phyloP scores from a whole-genome alignment of 2,888 invertebrate genomes.

The Diogma glabrata region DNA sequence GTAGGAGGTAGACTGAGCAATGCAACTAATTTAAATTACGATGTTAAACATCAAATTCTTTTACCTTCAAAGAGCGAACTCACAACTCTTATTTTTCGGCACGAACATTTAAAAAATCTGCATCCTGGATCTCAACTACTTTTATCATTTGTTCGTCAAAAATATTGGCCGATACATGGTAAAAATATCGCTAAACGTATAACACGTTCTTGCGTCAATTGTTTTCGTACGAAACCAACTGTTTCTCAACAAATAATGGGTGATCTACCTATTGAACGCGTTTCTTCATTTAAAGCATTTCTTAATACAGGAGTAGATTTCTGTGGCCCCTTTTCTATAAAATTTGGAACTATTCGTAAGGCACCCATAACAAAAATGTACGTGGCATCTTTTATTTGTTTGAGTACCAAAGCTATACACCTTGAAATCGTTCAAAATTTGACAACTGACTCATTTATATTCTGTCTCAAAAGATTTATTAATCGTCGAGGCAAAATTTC shows the following conservation, averaged over 20 bases:
- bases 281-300: background rate
- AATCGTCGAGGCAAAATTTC: no score
- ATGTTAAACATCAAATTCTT: background rate
- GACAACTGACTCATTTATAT: background rate
- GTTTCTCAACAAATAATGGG: background rate
- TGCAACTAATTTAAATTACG: background rate
- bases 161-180: slow-evolving; percentile 2
- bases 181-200: background rate
- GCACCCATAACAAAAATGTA: no score
- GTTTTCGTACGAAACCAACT: background rate
- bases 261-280: background rate
- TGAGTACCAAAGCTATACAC: background rate
- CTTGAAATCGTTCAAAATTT: background rate
- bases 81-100: no score
- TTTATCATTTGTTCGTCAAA: background rate
- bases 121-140: background rate
- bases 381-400: no score
- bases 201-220: background rate
- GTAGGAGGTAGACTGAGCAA: background rate
- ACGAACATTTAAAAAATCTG: background rate
- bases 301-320: slow-evolving; percentile 1
- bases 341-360: no score
- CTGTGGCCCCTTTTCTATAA: no score
- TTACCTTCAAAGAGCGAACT: no score
- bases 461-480: no score